Conservation (phyloP, 2,888 invertebrate genomes). For the Corbicula japonica region DNA sequence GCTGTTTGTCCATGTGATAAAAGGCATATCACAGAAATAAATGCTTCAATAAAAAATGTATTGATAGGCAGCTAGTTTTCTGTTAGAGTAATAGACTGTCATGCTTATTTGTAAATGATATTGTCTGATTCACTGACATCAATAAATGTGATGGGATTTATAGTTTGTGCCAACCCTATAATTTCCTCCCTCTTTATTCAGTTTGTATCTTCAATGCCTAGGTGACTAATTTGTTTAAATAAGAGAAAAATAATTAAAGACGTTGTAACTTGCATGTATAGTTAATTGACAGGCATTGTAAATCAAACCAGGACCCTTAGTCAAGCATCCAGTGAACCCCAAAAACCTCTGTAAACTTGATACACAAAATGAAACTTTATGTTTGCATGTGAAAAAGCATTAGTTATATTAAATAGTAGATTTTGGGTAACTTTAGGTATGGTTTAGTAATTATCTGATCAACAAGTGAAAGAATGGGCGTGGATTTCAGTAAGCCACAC, state of each 20-base stretch:
- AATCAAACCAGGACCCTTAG: slow-evolving; percentile 37
- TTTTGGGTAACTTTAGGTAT: slow-evolving; percentile 33
- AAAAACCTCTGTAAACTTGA: slow-evolving; percentile 8
- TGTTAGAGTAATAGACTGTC: too few relatives aligned
- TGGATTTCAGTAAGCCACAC: slow-evolving; percentile 6
- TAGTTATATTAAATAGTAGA: slow-evolving; percentile 11
- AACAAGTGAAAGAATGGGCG: slow-evolving; percentile 35
- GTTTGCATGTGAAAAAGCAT: slow-evolving; percentile 27
- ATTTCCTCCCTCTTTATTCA: background rate
- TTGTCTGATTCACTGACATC: too few relatives aligned
- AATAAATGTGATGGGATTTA: too few relatives aligned
- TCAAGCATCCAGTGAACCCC: slow-evolving; percentile 38
- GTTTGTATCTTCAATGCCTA: too few relatives aligned
- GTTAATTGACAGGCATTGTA: slow-evolving; percentile 30
- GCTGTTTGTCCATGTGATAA: too few relatives aligned
- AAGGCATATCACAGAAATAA: too few relatives aligned
- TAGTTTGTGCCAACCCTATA: too few relatives aligned
- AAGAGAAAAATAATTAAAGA: slow-evolving; percentile 29
- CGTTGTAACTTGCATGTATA: slow-evolving; percentile 28
- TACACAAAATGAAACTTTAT: slow-evolving; percentile 6
- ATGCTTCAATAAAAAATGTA: too few relatives aligned
- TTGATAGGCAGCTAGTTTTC: too few relatives aligned
- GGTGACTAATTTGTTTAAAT: slow-evolving; percentile 33
- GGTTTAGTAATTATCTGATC: slow-evolving; percentile 36
- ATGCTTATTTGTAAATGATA: too few relatives aligned